A percentile compares a stretch with the other conserved stretches of the same genome.
Evolutionary conservation across 2,888 invertebrate genomes (phyloP).

Genomic region (Synergus itoensis): DNA sequence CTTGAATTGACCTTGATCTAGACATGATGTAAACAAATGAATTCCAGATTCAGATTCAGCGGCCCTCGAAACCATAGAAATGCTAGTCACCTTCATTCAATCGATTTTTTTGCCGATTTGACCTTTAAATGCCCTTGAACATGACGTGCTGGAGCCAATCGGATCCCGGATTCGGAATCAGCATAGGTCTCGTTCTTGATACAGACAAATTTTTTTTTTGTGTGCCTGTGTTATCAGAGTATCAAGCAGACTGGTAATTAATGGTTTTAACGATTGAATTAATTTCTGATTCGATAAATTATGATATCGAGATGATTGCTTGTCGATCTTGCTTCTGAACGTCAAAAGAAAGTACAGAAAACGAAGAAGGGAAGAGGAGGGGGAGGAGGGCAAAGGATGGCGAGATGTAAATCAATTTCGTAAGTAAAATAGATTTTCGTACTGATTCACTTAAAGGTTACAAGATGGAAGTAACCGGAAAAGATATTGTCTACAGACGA

Average conservation of each 20-base stretch:
- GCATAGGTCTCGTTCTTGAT: no score
- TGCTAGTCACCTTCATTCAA: no score
- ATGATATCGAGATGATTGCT: constrained; percentile 33
- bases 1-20: no score
- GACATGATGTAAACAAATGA: no score
- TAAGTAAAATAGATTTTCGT: constrained; percentile 51
- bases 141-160: no score
- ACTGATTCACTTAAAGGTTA: constrained; percentile 48
- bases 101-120: no score
- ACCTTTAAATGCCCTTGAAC: no score
- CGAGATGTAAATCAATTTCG: constrained; percentile 49
- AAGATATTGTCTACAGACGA: constrained; percentile 49
- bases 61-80: no score
- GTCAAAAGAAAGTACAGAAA: neutral
- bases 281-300: constrained; percentile 8
- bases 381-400: no score
- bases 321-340: constrained; percentile 43
- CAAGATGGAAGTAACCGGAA: constrained; percentile 48
- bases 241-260: constrained; percentile 21
- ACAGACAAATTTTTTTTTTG: no score
- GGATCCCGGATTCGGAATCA: no score
- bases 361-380: neutral
- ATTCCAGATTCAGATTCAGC: no score
- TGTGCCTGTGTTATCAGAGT: constrained; percentile 1
- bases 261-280: constrained; percentile 4